Conservation (phyloP, 2,888 invertebrate genomes). For the Nomada ferruginata region DNA sequence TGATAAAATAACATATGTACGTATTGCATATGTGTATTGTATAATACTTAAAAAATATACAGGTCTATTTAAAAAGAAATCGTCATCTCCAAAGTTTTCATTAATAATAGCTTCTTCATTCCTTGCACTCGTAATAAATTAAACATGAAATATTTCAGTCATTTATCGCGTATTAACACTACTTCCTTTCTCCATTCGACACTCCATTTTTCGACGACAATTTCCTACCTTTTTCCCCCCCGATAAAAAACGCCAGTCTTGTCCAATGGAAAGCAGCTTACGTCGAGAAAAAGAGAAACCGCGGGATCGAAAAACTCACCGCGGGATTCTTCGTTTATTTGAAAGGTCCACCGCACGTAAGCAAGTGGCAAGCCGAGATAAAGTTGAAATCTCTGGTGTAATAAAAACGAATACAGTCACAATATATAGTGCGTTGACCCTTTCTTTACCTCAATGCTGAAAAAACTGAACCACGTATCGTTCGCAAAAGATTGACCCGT, state of each 20-base stretch:
- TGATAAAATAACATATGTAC: no score
- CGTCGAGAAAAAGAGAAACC: slow-evolving; percentile 32
- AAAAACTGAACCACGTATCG: slow-evolving; percentile 5
- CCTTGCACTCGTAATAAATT: neutral
- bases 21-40: no score
- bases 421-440: slow-evolving; percentile 31
- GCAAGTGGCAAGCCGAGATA: slow-evolving; percentile 50
- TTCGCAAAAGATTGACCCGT: slow-evolving; percentile 1
- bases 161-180: slow-evolving; percentile 3
- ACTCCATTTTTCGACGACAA: slow-evolving; percentile 1
- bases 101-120: neutral
- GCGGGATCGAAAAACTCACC: slow-evolving; percentile 46
- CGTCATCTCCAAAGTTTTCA: neutral
- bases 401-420: slow-evolving; percentile 33
- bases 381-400: slow-evolving; percentile 50
- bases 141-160: neutral
- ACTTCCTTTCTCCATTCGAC: neutral
- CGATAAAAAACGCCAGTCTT: slow-evolving; percentile 34
- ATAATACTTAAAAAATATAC: no score
- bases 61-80: no score
- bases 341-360: slow-evolving; percentile 47
- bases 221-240: slow-evolving; percentile 13
- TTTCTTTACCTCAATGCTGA: slow-evolving; percentile 4
- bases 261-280: slow-evolving; percentile 47
- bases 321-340: slow-evolving; percentile 47